Evolutionary conservation across 1,140 invertebrate species (phyloP).

Genomic region (Cylas formicarius): DNA sequence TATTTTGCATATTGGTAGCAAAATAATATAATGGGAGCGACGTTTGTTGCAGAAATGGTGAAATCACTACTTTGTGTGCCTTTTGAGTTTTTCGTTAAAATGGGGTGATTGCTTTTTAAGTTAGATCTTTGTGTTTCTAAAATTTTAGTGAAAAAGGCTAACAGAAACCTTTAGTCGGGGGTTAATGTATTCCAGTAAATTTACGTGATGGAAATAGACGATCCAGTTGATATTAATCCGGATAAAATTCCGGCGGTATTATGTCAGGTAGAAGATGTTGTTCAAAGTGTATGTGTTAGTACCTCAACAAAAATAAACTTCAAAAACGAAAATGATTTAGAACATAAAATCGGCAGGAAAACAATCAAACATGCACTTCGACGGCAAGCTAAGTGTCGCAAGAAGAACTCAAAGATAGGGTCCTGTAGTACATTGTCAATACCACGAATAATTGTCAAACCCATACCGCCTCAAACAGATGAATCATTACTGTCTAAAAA

Average conservation of each 20-base stretch:
- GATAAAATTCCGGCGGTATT: slow-evolving; percentile 26
- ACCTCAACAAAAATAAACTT: not conserved
- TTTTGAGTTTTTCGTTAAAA: no score
- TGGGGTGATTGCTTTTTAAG: slow-evolving; percentile 26
- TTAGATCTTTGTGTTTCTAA: slow-evolving; percentile 23
- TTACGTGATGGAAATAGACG: slow-evolving; percentile 42
- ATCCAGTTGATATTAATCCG: slow-evolving; percentile 32
- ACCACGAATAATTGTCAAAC: slow-evolving; percentile 64
- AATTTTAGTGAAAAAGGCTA: slow-evolving; percentile 8
- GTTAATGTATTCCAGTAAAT: slow-evolving; percentile 17
- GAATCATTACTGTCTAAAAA: no score
- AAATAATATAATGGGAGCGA: no score
- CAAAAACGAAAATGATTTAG: slow-evolving; percentile 7
- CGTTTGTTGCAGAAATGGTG: no score
- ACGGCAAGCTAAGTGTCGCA: slow-evolving; percentile 69
- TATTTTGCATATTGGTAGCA: no score
- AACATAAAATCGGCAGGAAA: slow-evolving; percentile 39
- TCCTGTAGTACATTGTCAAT: slow-evolving; percentile 54
- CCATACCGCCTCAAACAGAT: slow-evolving; percentile 54
- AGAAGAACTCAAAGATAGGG: slow-evolving; percentile 69
- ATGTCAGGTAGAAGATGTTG: slow-evolving; percentile 30
- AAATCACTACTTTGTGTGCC: no score
- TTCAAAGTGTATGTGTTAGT: slow-evolving; percentile 17
- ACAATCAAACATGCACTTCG: slow-evolving; percentile 63
- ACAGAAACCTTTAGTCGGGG: slow-evolving; percentile 4